Evolutionary conservation across 1,140 invertebrate species (phyloP).

Genomic region (Laupala kohalensis): DNA sequence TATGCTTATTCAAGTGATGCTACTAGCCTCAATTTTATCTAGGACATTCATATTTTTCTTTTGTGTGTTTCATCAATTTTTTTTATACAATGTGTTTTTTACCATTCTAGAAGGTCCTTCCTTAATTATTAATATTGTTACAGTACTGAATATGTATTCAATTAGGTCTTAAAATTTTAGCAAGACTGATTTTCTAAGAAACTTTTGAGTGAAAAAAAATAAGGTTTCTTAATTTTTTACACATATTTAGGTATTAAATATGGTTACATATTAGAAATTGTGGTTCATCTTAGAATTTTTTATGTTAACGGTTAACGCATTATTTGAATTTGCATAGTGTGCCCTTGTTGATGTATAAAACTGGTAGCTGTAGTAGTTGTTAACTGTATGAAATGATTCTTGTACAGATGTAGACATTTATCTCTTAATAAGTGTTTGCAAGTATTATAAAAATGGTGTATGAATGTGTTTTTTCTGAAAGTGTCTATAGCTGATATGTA

Average conservation of each 20-base stretch:
- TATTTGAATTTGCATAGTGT: not conserved
- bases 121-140: not conserved
- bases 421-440: not conserved
- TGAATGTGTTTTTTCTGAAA: not conserved
- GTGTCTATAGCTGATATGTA: too few species aligned
- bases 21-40: not conserved
- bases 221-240: not conserved
- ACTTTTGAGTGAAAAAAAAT: not conserved
- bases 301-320: not conserved
- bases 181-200: not conserved
- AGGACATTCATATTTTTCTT: not conserved
- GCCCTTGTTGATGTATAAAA: too few species aligned
- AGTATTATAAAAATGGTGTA: not conserved
- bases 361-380: too few species aligned
- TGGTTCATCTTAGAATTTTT: not conserved
- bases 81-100: not conserved
- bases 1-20: not conserved
- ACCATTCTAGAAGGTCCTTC: not conserved
- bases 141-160: not conserved
- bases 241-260: not conserved
- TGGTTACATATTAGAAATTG: not conserved
- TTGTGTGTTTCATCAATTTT: not conserved
- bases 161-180: not conserved
- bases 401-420: not conserved
- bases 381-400: not conserved